Percentiles rank a stretch among this genome's conserved stretches.
These are phyloP conservation scores for Urocyon cinereoargenteus DNA, from an alignment of 2,797 vertebrate species.

Conservation along the genomic window DNA sequence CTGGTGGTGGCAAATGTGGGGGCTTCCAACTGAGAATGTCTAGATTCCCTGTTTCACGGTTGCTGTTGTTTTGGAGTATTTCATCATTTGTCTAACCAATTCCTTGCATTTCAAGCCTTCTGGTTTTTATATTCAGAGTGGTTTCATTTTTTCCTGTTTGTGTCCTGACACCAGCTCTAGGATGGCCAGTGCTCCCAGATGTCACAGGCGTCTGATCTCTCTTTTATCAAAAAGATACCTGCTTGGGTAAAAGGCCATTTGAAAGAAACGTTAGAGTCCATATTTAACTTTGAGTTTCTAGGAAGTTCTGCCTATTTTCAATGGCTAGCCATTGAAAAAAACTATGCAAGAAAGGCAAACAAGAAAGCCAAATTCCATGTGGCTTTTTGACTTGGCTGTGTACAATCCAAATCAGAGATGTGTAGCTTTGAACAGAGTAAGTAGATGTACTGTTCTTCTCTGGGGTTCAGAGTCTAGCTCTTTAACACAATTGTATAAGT, in stretches of 20 bases:
- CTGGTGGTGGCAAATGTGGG: not conserved
- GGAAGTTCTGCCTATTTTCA: slow-evolving; percentile 14
- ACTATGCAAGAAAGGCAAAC: not conserved
- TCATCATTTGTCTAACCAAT: not conserved
- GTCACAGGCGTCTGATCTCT: not conserved
- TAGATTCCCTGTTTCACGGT: not conserved
- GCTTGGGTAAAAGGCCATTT: slow-evolving; percentile 3
- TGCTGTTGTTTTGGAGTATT: not conserved
- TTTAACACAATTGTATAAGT: slow-evolving; percentile 48
- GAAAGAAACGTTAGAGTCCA: not conserved
- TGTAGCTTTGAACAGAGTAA: not conserved
- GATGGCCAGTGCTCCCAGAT: not conserved
- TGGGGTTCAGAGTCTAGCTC: not conserved
- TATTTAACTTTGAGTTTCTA: not conserved
- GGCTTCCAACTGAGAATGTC: not conserved
- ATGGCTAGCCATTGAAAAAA: not conserved
- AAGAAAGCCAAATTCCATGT: not conserved
- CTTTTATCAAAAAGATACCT: not conserved
- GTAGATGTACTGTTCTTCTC: not conserved
- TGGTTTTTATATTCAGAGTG: not conserved
- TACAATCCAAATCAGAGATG: not conserved
- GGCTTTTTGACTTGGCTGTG: not conserved
- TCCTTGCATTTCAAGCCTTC: not conserved
- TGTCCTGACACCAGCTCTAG: not conserved
- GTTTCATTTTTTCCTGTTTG: not conserved